Conservation (phyloP, 2,888 invertebrate species). For the Folsomia manolachei region DNA sequence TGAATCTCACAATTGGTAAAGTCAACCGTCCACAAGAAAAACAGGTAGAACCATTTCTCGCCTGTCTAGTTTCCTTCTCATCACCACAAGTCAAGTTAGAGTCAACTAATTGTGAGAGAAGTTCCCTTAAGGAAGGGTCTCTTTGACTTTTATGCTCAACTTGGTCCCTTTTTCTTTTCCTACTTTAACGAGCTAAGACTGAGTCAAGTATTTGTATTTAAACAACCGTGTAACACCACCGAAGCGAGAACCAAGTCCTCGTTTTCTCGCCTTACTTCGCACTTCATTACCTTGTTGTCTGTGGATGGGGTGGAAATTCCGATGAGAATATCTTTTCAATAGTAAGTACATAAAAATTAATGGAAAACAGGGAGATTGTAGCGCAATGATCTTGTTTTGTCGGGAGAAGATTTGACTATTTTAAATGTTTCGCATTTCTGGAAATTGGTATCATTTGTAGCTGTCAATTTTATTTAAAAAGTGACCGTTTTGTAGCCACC, state of each 20-base stretch:
- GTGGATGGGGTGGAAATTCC: too few species aligned
- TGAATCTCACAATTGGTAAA: not conserved
- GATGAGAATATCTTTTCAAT: too few species aligned
- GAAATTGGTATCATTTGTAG: too few species aligned
- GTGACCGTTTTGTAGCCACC: too few species aligned
- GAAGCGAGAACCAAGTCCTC: not conserved
- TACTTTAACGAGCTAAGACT: not conserved
- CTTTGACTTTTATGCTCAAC: not conserved
- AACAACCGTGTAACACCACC: not conserved
- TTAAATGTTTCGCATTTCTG: too few species aligned
- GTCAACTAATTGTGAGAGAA: not conserved
- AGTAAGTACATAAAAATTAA: too few species aligned
- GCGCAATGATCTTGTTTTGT: too few species aligned
- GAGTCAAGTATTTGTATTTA: too few species aligned
- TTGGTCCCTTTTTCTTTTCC: not conserved
- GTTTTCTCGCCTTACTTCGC: conserved; percentile 8
- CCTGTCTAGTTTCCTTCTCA: not conserved
- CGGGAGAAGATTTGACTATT: too few species aligned
- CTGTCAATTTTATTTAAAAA: too few species aligned
- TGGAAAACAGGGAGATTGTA: too few species aligned
- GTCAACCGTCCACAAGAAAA: not conserved
- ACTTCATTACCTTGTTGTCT: conserved; percentile 4
- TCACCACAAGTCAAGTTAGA: not conserved
- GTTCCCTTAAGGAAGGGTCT: not conserved
- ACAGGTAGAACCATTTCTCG: not conserved